Evolutionary conservation across 2,113 vertebrate species (phyloP).

Genomic region (Pantherophis guttatus): DNA sequence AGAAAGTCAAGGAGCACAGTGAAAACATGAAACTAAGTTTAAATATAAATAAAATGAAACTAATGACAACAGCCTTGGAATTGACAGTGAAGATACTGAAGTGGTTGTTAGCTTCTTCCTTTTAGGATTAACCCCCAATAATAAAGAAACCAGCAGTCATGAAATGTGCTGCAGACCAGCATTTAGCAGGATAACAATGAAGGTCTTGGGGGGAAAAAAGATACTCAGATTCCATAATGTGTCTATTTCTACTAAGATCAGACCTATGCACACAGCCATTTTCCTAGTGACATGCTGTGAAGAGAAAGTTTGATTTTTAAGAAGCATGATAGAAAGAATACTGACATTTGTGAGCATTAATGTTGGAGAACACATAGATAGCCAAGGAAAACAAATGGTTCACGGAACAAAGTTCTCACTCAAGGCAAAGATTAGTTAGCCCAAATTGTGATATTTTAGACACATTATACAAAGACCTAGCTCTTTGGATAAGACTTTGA

Average conservation of each 20-base stretch:
- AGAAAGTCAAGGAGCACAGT: background rate
- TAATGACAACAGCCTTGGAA: background rate
- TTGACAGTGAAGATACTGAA: background rate
- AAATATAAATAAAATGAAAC: background rate
- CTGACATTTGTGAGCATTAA: background rate
- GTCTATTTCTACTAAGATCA: background rate
- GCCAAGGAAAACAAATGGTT: too few species aligned
- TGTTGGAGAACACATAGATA: background rate
- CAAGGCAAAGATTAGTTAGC: too few species aligned
- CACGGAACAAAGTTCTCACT: too few species aligned
- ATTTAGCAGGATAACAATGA: background rate
- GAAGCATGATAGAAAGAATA: background rate
- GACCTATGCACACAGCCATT: background rate
- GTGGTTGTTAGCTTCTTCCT: background rate
- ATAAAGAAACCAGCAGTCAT: background rate
- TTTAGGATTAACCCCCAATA: background rate
- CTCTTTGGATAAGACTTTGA: background rate
- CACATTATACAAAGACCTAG: background rate
- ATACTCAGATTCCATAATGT: background rate
- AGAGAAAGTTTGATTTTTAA: background rate
- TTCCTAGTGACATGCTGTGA: background rate
- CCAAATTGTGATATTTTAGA: background rate
- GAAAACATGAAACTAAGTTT: background rate
- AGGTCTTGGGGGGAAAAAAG: background rate
- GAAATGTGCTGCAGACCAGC: background rate